Base-by-base conservation (phyloP, 2,888 invertebrate genomes). In the Mythimna albipuncta region DNA sequence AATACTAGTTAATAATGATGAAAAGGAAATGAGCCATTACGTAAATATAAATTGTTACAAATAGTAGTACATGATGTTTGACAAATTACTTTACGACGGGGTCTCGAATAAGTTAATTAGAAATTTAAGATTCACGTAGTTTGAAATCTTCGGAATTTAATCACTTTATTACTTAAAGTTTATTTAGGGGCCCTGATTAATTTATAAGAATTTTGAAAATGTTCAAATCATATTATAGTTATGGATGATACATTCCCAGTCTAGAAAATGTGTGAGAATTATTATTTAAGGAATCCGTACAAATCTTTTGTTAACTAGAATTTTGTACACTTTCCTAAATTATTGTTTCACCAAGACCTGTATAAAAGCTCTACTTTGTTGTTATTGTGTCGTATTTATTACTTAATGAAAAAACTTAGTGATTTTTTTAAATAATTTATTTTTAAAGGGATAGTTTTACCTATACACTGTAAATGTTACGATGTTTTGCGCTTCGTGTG, bases 371-470 rank as follows among this genome's bases (percentile, higher is more conserved):
- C 75, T 83, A 85, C 83, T 88, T 87, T 87, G 90, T 92, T 92
- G 92, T 94, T 94, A 95, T 82, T 69, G 74, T 85, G 81, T 92
- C 89, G 91, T 96, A 96, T 96, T 96, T 96, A 95, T 95, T 94
- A 93, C 91, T 91, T 91, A 90, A 84, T 81, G 64, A 75, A 75
- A 81, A 89, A 89, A 90, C 90, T 88, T 89, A 93, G 93, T 93
- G 94, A 92, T 94, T 93, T 93, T 92, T 92, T 93, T 89, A 88
- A 89, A 89, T 96, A 95, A 95, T 94, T 95, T 95, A 94, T 95
- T 95, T 93, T 90, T 94, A 93, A 93, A 91, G 90, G 91, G 88
- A 89, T 94, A 92, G 91, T 91, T 91, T 89, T 87, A 87, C 82
- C 71, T 83, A 82, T 88, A 88, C 90, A 86, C 72, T 84, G 83